phyloP scores from a whole-genome alignment of 2,888 invertebrate genomes.

The Cordylochernes scorpioides region DNA sequence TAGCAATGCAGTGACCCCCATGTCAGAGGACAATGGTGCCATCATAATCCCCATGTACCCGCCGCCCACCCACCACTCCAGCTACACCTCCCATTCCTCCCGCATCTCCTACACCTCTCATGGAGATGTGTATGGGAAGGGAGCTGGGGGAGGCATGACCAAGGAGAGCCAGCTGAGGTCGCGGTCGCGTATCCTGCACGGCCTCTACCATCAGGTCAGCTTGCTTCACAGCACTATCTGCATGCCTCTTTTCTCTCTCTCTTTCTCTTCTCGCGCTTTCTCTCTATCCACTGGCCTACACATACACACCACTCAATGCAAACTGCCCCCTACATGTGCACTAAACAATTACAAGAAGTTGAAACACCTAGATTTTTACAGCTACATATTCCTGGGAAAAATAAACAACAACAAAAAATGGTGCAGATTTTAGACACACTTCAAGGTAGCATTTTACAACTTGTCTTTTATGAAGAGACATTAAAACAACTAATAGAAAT shows the following conservation, averaged over 20 bases:
- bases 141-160: constrained; percentile 45
- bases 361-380: too few relatives aligned
- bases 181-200: constrained; percentile 16
- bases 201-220: constrained; percentile 14
- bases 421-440: too few relatives aligned
- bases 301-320: constrained; percentile 11
- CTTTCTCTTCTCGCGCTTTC: constrained; percentile 1
- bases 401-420: too few relatives aligned
- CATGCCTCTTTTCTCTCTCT: constrained; percentile 1
- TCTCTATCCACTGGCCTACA: constrained; percentile 5
- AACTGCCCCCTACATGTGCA: too few relatives aligned
- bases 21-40: constrained; percentile 89
- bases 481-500: too few relatives aligned
- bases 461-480: too few relatives aligned
- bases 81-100: constrained; percentile 81
- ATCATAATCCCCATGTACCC: constrained; percentile 75
- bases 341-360: too few relatives aligned
- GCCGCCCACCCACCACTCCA: constrained; percentile 66
- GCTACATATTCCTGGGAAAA: too few relatives aligned
- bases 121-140: constrained; percentile 51
- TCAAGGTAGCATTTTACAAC: too few relatives aligned
- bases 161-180: constrained; percentile 55
- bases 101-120: constrained; percentile 79
- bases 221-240: constrained; percentile 1
- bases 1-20: constrained; percentile 85